phyloP scores from a whole-genome alignment of 2,888 invertebrate genomes.

The Tinea trinotella region DNA sequence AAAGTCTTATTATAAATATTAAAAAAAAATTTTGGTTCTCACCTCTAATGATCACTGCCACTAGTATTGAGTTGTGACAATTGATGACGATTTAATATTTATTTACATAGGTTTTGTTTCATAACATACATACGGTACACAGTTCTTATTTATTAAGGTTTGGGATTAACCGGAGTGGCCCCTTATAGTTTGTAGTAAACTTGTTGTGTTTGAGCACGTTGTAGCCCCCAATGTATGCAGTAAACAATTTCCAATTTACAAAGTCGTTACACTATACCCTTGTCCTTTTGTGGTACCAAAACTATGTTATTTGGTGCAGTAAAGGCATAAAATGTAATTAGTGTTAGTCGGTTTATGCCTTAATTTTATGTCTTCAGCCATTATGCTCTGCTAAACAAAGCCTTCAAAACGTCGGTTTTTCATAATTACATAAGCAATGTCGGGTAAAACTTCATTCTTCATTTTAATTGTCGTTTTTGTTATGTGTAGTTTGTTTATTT shows the following conservation, averaged over 20 bases:
- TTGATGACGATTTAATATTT: too few species aligned
- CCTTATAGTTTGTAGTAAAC: not conserved
- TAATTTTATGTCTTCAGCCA: not conserved
- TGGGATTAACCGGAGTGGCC: not conserved
- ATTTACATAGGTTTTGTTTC: too few species aligned
- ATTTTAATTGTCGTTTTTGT: too few species aligned
- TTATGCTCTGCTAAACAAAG: not conserved
- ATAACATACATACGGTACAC: too few species aligned
- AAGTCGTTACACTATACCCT: not conserved
- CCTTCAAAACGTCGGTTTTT: too few species aligned
- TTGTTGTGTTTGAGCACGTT: not conserved
- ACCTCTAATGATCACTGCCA: too few species aligned
- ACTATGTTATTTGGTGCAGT: slow-evolving; percentile 17
- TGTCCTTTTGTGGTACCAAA: slow-evolving; percentile 6
- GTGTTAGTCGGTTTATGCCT: slow-evolving; percentile 2
- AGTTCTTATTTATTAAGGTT: not conserved
- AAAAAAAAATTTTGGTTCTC: too few species aligned
- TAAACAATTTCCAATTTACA: slow-evolving; percentile 16
- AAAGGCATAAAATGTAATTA: slow-evolving; percentile 14
- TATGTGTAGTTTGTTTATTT: too few species aligned
- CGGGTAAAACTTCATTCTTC: too few species aligned
- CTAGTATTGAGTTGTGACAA: too few species aligned
- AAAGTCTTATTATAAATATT: too few species aligned
- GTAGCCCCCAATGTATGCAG: not conserved
- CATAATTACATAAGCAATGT: too few species aligned